A percentile compares a stretch with the other conserved stretches of the same genome.
These are phyloP conservation scores for Erpornis zantholeuca DNA, from an alignment of 2,113 vertebrate species.

Conservation along the genomic window DNA sequence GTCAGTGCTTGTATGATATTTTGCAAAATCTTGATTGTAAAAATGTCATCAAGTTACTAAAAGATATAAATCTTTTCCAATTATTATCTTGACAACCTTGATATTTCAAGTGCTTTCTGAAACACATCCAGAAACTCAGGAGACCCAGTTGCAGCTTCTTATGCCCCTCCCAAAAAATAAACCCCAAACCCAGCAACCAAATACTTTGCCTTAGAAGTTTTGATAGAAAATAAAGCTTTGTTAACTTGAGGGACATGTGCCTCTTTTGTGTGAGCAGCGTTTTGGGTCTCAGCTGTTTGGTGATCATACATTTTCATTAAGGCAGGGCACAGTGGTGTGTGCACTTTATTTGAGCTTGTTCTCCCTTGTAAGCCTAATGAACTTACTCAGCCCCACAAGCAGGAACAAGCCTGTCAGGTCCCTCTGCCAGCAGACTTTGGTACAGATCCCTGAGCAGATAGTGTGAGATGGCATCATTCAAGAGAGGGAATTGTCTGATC, in stretches of 20 bases:
- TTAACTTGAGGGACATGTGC: not conserved
- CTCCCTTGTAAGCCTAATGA: not conserved
- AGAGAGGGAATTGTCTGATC: not conserved
- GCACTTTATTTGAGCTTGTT: not conserved
- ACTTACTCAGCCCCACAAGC: not conserved
- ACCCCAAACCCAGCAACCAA: not conserved
- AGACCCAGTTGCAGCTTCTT: not conserved
- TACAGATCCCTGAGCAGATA: not conserved
- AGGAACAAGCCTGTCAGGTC: not conserved
- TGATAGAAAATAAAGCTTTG: not conserved
- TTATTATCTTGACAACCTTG: not conserved
- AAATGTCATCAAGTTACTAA: not conserved
- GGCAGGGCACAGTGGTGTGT: not conserved
- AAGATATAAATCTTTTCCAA: not conserved
- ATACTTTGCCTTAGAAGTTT: not conserved
- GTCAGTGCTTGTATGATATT: not conserved
- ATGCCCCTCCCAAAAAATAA: not conserved
- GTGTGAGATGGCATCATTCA: not conserved
- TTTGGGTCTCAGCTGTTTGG: not conserved
- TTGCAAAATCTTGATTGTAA: not conserved
- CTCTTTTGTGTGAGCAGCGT: not conserved
- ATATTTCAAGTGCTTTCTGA: not conserved
- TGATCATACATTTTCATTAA: not conserved
- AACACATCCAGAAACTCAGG: not conserved
- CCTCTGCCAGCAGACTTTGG: not conserved